Conservation (phyloP, 2,888 invertebrate species). For the Danaus chrysippus region DNA sequence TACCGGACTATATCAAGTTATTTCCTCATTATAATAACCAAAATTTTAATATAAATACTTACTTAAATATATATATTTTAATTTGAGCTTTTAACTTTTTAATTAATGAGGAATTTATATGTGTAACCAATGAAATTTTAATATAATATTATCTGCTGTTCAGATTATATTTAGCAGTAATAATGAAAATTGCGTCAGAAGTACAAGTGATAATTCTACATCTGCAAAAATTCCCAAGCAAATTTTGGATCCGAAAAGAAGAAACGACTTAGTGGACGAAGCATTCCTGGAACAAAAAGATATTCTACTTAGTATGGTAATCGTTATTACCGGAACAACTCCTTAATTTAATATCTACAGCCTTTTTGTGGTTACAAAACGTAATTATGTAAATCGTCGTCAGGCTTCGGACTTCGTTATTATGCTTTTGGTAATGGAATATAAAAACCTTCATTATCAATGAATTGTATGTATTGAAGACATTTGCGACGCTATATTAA, state of each 20-base stretch:
- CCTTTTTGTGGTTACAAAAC: not conserved
- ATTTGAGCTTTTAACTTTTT: too few species aligned
- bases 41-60: too few species aligned
- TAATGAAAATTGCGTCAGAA: conserved; percentile 25
- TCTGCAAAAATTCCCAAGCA: conserved; percentile 27
- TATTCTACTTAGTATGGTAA: conserved; percentile 58
- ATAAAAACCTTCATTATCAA: not conserved
- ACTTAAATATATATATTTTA: too few species aligned
- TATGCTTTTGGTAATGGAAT: not conserved
- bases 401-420: not conserved
- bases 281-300: conserved; percentile 62
- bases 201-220: conserved; percentile 22
- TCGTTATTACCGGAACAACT: conserved; percentile 1
- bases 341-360: conserved; percentile 8
- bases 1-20: too few species aligned
- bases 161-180: not conserved
- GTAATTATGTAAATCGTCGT: conserved; percentile 3
- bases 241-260: conserved; percentile 41
- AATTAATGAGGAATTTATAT: too few species aligned
- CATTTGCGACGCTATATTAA: not conserved
- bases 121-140: too few species aligned
- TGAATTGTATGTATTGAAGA: not conserved
- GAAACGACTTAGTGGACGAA: conserved; percentile 51
- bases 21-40: too few species aligned
- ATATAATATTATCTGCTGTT: not conserved